These are phyloP conservation scores for Archocentrus centrarchus DNA, from an alignment of 2,113 vertebrate species.

Conservation along the genomic window DNA sequence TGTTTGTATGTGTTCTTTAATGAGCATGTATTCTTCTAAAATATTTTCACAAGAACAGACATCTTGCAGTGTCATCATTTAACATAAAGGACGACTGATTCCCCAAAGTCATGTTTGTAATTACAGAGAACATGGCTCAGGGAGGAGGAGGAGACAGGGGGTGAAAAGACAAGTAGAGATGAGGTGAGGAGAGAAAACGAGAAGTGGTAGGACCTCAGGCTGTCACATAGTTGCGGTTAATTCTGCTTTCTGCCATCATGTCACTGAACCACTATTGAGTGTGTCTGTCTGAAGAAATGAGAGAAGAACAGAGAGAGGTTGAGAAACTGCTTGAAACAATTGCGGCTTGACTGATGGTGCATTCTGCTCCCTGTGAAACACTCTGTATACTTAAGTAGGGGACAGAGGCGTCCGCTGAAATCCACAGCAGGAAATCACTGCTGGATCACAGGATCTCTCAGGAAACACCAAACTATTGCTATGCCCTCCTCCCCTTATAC, in stretches of 20 bases:
- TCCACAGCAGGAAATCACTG: conserved; percentile 53
- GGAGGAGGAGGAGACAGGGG: conserved; percentile 13
- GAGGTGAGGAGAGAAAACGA: conserved; percentile 18
- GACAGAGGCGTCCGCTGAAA: conserved; percentile 24
- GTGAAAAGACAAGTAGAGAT: conserved; percentile 9
- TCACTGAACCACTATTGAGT: conserved; percentile 24
- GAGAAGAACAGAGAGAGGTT: not conserved
- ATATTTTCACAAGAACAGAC: conserved; percentile 38
- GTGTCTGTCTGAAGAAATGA: conserved; percentile 11
- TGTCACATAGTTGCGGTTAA: conserved; percentile 37
- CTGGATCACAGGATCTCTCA: conserved; percentile 61
- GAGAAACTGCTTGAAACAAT: conserved; percentile 24
- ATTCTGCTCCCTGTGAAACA: conserved; percentile 29
- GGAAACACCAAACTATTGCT: conserved; percentile 52
- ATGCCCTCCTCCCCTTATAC: conserved; percentile 63
- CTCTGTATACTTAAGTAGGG: conserved; percentile 3
- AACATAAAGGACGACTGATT: conserved; percentile 44
- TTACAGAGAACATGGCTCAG: conserved; percentile 56
- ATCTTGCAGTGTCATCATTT: conserved; percentile 55
- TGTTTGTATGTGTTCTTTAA: conserved; percentile 14
- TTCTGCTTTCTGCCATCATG: conserved; percentile 44
- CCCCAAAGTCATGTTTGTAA: conserved; percentile 67
- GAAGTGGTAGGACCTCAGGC: conserved; percentile 31
- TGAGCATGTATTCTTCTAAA: conserved; percentile 23
- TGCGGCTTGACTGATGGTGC: conserved; percentile 24